Evolutionary conservation across 2,797 vertebrate species (phyloP), one percentile per base, ranked within the genome.

Genomic region (Syndactyla subalaris): DNA sequence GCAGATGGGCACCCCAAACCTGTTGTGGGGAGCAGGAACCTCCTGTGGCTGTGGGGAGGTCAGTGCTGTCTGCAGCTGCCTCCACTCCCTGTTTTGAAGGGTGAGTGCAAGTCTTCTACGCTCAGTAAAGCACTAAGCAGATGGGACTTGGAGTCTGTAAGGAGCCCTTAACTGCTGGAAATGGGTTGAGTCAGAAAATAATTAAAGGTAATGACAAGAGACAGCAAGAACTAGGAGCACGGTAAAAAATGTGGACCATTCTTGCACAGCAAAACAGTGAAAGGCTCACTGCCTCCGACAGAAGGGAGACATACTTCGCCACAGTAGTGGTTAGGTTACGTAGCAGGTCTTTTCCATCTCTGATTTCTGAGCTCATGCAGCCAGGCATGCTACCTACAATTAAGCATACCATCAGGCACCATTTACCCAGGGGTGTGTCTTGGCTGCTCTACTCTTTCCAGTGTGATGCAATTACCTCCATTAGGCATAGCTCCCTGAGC

Each of bases 371-470:
- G 63, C 32, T 82, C 70, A 84, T 12, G 34, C 30, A 57, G 34
- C 58, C 75, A 91, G 51, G 51, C 46, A n/a, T 32, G 49, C 75
- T 75, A 45, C 63, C 57, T 76, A 10, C 90, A 94, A 95, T 95
- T 86, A 94, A 67, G 29, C 85, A 75, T 81, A 66, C 23, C 75
- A 84, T 51, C 58, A 78, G 55, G 63, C 63, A 82, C 18, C 58
- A 92, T 81, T 94, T 92, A 95, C 16, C 61, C 45, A 90, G 41
- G 88, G 94, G 92, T 34, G 91, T 93, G 93, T 43, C 93, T 80
- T 72, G 62, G 68, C 75, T 94, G 24, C 34, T 63, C 62, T 43
- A 54, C 54, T 36, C 70, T 92, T 88, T 49, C 55, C 85, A 57
- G 2, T 6, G 1, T 94, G 89, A 93, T 93, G 91, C 74, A 96